Conservation (phyloP, 2,113 vertebrate genomes). For the Desmodus rotundus region DNA sequence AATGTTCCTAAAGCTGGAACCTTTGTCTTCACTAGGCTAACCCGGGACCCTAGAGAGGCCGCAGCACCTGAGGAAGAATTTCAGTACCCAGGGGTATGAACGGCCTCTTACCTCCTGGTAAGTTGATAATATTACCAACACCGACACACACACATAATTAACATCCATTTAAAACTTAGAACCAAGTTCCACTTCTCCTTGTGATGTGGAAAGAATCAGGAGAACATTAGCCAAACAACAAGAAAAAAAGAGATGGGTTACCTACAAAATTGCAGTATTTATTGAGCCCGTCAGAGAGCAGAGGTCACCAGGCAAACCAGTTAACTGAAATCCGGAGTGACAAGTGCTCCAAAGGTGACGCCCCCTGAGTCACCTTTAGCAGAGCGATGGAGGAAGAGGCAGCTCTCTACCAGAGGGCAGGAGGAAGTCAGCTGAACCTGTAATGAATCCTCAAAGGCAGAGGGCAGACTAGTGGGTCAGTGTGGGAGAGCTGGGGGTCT, state of each 20-base stretch:
- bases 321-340: neutral
- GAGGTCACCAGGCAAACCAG: neutral
- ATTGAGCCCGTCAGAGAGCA: neutral
- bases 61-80: too few species aligned
- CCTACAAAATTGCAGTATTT: neutral
- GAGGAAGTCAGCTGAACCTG: neutral
- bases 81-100: neutral
- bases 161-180: neutral
- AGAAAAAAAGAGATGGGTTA: neutral
- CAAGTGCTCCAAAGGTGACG: neutral
- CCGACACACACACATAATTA: neutral
- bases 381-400: neutral
- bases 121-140: neutral
- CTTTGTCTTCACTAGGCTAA: neutral
- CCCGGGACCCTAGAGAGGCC: neutral
- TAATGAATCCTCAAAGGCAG: neutral
- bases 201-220: neutral
- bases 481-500: neutral
- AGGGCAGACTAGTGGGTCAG: rapidly evolving
- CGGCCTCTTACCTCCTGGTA: neutral
- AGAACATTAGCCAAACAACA: neutral
- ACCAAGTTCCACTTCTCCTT: neutral
- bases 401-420: neutral
- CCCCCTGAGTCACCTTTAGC: neutral
- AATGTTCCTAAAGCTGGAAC: neutral